A percentile compares a stretch with the other conserved stretches of the same genome.
phyloP scores from a whole-genome alignment of 2,113 vertebrate species.

The Nibea coibor region DNA sequence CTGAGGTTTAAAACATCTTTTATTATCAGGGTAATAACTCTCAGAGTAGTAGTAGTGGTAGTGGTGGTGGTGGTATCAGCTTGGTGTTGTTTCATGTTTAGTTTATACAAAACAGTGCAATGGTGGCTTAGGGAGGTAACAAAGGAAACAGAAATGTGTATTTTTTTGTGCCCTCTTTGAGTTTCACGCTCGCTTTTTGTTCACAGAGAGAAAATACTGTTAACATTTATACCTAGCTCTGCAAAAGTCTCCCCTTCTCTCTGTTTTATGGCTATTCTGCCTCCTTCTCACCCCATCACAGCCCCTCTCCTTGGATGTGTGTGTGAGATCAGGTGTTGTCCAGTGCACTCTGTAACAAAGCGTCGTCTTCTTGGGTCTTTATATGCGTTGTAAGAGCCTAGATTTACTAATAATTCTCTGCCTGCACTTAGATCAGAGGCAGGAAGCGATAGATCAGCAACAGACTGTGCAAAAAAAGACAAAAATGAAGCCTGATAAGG shows the following conservation, averaged over 20 bases:
- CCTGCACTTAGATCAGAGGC: constrained; percentile 8
- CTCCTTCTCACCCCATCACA: constrained; percentile 27
- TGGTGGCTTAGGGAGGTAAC: constrained; percentile 61
- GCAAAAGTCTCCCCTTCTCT: not conserved
- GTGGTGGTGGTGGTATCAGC: constrained; percentile 39
- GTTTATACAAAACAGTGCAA: constrained; percentile 73
- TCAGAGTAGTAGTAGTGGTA: constrained; percentile 10
- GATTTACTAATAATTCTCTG: not conserved
- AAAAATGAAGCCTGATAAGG: not conserved
- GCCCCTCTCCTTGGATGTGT: not conserved
- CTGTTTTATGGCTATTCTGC: constrained; percentile 46
- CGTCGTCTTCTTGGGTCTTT: not conserved
- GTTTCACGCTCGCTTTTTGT: constrained; percentile 28
- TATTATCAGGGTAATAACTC: constrained; percentile 65
- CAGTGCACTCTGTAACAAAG: not conserved
- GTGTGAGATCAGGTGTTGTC: constrained; percentile 21
- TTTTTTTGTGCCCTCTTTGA: constrained; percentile 25
- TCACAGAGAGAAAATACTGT: constrained; percentile 41
- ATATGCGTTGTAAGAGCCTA: not conserved
- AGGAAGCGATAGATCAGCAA: constrained; percentile 7
- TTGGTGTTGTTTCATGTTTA: constrained; percentile 50
- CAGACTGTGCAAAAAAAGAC: constrained; percentile 5
- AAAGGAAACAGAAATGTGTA: constrained; percentile 35
- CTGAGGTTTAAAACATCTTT: constrained; percentile 64
- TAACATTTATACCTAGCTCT: constrained; percentile 1